Percentiles rank a stretch among this genome's conserved stretches.
Evolutionary conservation across 2,797 vertebrate genomes (phyloP).

Genomic region (Lophius americanus): DNA sequence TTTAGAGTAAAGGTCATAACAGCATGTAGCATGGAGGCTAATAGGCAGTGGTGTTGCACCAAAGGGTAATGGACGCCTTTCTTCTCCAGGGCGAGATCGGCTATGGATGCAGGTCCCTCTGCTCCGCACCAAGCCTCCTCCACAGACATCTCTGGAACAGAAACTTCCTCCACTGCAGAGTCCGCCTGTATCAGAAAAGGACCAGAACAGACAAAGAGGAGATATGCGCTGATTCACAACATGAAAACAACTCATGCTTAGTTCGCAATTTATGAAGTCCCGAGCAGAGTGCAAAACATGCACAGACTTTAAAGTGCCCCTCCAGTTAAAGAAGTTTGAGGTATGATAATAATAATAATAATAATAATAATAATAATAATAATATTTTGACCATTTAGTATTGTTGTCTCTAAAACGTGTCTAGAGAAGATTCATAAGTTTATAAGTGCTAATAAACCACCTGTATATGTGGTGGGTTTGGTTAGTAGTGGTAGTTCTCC

Average conservation of each 20-base stretch:
- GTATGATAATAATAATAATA: no score
- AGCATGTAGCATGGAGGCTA: slow-evolving; percentile 87
- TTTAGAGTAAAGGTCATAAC: slow-evolving; percentile 89
- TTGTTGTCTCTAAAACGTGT: no score
- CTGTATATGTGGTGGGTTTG: neutral
- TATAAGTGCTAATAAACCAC: neutral
- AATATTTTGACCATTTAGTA: no score
- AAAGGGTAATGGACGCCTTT: slow-evolving; percentile 91
- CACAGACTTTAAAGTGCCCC: neutral
- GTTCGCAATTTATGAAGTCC: neutral
- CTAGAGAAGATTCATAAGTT: slow-evolving; percentile 1
- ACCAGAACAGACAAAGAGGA: neutral
- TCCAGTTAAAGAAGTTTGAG: neutral
- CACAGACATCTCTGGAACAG: slow-evolving; percentile 82
- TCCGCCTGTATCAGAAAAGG: slow-evolving; percentile 84
- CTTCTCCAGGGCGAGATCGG: slow-evolving; percentile 95
- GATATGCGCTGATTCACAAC: neutral
- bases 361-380: no score
- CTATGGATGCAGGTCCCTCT: slow-evolving; percentile 91
- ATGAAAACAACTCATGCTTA: neutral
- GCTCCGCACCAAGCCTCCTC: slow-evolving; percentile 91
- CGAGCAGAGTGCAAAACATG: slow-evolving; percentile 9
- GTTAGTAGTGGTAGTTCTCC: slow-evolving; percentile 43
- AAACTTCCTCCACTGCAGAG: slow-evolving; percentile 87
- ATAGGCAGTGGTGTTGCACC: slow-evolving; percentile 92